Evolutionary conservation across 2,888 invertebrate species (phyloP), one percentile per base, ranked within the genome.

Genomic region (Drosophila acutilabella): DNA sequence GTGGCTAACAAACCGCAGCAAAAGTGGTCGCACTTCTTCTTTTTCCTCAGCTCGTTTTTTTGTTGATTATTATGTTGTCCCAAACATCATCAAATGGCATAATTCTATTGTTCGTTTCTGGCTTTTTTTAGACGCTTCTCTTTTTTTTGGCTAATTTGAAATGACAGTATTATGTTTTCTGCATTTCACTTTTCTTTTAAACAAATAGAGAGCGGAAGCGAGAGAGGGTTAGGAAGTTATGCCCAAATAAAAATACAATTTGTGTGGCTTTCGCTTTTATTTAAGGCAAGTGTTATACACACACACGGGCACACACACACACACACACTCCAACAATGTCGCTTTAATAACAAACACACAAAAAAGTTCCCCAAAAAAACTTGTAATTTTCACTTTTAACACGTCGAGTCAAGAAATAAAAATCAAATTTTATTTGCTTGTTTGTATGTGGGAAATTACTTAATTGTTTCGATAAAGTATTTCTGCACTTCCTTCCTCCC

Each of bases 161-260:
- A 68, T 73, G 68, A 75, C 78, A 75, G 64, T 62, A 56, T 62
- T 74, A 33, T 78, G 72, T 74, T 78, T 70, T 73, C 67, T 77
- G 72, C 70, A 88, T 87, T 89, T 89, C 88, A 89, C 88, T 90
- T 89, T 89, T 90, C 78, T 67, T 89, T 79, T 74, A 78, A 71
- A 72, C 64, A 78, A 85, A 89, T 74, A 75, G 66, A 62, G 40
- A 51, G 44, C 57, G 26, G 18, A n/a, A 45, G 52, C 26, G 16
- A 42, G 33, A 54, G 30, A 62, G 60, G 44, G 16, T 50, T 44
- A n/a, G 64, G 44, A 59, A 41, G 57, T 57, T 38, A 36, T 64
- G 44, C 16, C 53, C 59, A 52, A 74, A 61, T 60, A 68, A 78
- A 71, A 54, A 61, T 65, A 76, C 65, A 73, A 72, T 78, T 71